These are phyloP conservation scores for Dipodomys merriami DNA, from an alignment of 2,113 vertebrate species.

Conservation along the genomic window DNA sequence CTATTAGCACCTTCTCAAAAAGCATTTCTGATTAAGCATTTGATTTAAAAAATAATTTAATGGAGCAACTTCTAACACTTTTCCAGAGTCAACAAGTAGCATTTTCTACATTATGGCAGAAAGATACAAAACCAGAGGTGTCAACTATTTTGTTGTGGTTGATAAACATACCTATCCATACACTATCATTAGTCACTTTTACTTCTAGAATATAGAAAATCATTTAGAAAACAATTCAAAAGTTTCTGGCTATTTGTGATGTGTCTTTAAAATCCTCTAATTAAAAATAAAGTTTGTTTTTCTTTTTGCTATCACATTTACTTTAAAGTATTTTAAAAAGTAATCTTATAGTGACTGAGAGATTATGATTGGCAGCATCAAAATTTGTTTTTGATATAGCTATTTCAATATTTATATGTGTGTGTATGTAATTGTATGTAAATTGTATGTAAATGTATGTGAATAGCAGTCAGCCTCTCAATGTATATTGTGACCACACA, in stretches of 20 bases:
- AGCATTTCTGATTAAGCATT: constrained; percentile 5
- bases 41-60: neutral
- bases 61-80: neutral
- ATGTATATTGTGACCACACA: neutral
- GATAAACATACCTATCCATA: neutral
- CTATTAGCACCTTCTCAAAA: no score
- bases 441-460: neutral
- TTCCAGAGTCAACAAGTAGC: neutral
- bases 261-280: neutral
- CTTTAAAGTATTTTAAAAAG: neutral
- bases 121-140: neutral
- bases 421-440: neutral
- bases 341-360: neutral
- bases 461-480: neutral
- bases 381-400: neutral
- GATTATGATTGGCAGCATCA: neutral
- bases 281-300: constrained; percentile 8
- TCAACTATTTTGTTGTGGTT: neutral
- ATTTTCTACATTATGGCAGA: neutral
- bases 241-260: neutral
- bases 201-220: neutral
- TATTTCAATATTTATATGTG: neutral
- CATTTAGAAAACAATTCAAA: constrained; percentile 30
- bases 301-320: constrained; percentile 8
- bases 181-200: neutral